These are phyloP conservation scores for Cebus imitator DNA, from an alignment of 2,113 vertebrate genomes.

Conservation along the genomic window DNA sequence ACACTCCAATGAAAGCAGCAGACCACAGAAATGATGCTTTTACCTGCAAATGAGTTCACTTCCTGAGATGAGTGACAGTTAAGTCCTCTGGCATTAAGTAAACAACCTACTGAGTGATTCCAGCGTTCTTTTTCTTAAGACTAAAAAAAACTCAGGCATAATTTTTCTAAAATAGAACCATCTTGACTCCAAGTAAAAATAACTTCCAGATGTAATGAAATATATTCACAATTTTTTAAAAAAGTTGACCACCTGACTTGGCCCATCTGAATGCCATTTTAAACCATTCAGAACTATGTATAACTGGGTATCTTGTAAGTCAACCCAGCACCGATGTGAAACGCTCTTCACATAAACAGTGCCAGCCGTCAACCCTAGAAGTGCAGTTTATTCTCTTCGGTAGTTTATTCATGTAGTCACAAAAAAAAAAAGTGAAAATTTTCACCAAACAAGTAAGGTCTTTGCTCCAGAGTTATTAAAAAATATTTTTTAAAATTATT, in stretches of 20 bases:
- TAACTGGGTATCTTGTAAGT: not conserved
- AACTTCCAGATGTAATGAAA: conserved; percentile 32
- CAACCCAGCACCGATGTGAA: not conserved
- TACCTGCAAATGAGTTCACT: not conserved
- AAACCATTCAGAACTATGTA: not conserved
- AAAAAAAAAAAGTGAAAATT: not conserved
- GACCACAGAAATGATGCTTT: not conserved
- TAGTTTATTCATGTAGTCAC: not conserved
- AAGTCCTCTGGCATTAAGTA: conserved; percentile 11
- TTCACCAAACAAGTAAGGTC: not conserved
- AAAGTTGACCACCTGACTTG: not conserved
- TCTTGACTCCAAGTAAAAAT: conserved; percentile 54
- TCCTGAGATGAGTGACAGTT: not conserved
- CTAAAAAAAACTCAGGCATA: conserved; percentile 20
- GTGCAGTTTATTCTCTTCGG: not conserved
- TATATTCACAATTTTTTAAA: too few relatives aligned
- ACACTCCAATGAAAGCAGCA: fast-evolving
- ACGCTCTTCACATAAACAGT: not conserved
- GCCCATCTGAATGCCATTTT: not conserved
- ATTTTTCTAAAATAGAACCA: conserved; percentile 54
- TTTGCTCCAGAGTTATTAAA: not conserved
- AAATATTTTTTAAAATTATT: not conserved
- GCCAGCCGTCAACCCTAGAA: not conserved
- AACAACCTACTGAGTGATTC: conserved; percentile 43
- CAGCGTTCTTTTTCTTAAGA: conserved; percentile 41